Evolutionary conservation across 1,140 invertebrate species (phyloP).

Genomic region (Drosophila obscura): DNA sequence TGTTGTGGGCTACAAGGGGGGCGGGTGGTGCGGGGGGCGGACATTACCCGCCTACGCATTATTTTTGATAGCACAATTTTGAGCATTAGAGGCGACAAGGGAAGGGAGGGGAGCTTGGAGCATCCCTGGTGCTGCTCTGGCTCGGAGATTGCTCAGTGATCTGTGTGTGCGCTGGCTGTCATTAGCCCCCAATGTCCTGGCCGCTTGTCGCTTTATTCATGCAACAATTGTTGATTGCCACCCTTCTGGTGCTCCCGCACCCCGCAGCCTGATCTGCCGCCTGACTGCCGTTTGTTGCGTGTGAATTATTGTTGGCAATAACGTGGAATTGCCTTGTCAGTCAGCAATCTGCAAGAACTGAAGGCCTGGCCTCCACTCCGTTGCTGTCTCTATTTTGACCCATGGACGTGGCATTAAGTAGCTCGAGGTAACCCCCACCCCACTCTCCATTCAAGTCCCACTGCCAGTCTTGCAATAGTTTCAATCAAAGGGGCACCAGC

Average conservation of each 20-base stretch:
- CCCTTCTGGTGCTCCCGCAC: constrained; percentile 5
- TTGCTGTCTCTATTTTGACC: not conserved
- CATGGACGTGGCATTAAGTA: constrained; percentile 46
- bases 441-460: too few relatives aligned
- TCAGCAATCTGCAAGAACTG: constrained; percentile 62
- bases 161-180: constrained; percentile 69
- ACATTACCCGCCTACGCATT: constrained; percentile 57
- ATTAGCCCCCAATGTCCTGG: constrained; percentile 63
- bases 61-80: constrained; percentile 79
- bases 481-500: constrained; percentile 32
- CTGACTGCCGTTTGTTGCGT: constrained; percentile 52
- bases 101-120: too few relatives aligned
- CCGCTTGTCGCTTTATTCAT: constrained; percentile 60
- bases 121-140: not conserved
- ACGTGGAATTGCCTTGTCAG: constrained; percentile 67
- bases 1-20: not conserved
- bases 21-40: not conserved
- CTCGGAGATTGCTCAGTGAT: constrained; percentile 70
- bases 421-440: constrained; percentile 3
- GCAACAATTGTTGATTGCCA: constrained; percentile 78
- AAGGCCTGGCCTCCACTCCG: constrained; percentile 24
- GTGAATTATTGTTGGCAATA: constrained; percentile 74
- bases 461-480: constrained; percentile 26
- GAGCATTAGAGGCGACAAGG: constrained; percentile 30
- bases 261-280: not conserved